These are phyloP conservation scores for Channa striata DNA, from an alignment of 2,797 vertebrate species.

Conservation along the genomic window DNA sequence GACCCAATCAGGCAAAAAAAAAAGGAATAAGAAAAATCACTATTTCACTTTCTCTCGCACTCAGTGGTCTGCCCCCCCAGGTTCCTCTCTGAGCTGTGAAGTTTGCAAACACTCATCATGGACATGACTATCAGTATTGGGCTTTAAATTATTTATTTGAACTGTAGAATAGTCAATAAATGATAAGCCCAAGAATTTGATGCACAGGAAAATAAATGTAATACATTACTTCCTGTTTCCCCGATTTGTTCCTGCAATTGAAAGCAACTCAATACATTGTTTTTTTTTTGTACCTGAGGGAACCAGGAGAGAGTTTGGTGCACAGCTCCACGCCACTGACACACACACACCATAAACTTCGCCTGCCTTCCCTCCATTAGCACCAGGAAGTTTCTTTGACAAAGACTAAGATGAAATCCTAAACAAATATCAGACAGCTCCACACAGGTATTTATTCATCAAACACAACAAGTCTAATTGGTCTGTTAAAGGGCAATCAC, in stretches of 20 bases:
- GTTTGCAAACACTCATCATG: too few species aligned
- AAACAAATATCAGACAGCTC: constrained; percentile 25
- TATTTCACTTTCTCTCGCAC: too few species aligned
- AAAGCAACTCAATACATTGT: background rate
- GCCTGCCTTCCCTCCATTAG: background rate
- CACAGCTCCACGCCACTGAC: background rate
- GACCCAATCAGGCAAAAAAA: constrained; percentile 41
- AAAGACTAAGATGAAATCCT: constrained; percentile 19
- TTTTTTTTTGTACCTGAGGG: background rate
- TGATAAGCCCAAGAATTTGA: too few species aligned
- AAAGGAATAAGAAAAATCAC: background rate
- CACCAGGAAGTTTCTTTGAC: constrained; percentile 9
- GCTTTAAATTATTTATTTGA: too few species aligned
- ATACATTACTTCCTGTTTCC: background rate
- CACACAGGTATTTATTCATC: constrained; percentile 49
- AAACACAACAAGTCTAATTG: constrained; percentile 44
- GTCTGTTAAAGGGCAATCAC: constrained; percentile 60
- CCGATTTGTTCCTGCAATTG: background rate
- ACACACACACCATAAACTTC: background rate
- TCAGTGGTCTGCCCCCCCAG: background rate
- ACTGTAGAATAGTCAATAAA: too few species aligned
- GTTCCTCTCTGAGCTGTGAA: constrained; percentile 10
- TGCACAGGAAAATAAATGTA: background rate
- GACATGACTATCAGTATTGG: too few species aligned
- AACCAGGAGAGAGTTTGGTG: background rate